These are phyloP conservation scores for Lasaia peninsularis DNA, from an alignment of 1,140 invertebrate species.

Conservation along the genomic window DNA sequence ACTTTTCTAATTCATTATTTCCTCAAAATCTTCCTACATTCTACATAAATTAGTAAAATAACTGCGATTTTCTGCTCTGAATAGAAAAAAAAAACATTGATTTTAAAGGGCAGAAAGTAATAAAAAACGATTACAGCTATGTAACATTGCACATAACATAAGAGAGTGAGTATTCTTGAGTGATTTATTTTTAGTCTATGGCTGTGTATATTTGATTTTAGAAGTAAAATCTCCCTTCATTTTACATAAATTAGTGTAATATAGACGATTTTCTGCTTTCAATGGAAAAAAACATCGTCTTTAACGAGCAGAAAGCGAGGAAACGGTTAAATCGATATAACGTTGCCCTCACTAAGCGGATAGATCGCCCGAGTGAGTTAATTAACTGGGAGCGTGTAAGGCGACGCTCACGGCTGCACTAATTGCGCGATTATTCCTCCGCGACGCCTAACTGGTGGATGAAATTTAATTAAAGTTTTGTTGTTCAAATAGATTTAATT, in stretches of 20 bases:
- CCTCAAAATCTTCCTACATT: too few relatives aligned
- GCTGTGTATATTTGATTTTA: too few relatives aligned
- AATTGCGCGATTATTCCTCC: slow-evolving; percentile 77
- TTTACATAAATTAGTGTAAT: too few relatives aligned
- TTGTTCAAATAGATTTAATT: slow-evolving; percentile 78
- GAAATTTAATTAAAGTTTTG: slow-evolving; percentile 77
- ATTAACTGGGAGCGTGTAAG: slow-evolving; percentile 74
- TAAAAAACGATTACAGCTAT: too few relatives aligned
- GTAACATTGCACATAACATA: too few relatives aligned
- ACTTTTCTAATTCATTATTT: slow-evolving; percentile 77
- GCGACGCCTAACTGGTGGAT: slow-evolving; percentile 76
- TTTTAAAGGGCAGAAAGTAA: too few relatives aligned
- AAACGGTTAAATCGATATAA: background rate
- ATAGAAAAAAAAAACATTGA: too few relatives aligned
- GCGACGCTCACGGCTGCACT: slow-evolving; percentile 75
- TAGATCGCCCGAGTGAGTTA: slow-evolving; percentile 67
- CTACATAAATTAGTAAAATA: too few relatives aligned
- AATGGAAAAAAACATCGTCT: background rate
- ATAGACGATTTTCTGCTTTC: background rate
- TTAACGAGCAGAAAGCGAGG: background rate
- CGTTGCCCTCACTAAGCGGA: background rate
- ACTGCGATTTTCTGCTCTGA: too few relatives aligned
- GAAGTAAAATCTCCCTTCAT: too few relatives aligned
- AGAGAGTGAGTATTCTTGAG: too few relatives aligned
- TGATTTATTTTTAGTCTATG: too few relatives aligned